Conservation (phyloP, 1,140 invertebrate species). For the Drosophila burlai region DNA sequence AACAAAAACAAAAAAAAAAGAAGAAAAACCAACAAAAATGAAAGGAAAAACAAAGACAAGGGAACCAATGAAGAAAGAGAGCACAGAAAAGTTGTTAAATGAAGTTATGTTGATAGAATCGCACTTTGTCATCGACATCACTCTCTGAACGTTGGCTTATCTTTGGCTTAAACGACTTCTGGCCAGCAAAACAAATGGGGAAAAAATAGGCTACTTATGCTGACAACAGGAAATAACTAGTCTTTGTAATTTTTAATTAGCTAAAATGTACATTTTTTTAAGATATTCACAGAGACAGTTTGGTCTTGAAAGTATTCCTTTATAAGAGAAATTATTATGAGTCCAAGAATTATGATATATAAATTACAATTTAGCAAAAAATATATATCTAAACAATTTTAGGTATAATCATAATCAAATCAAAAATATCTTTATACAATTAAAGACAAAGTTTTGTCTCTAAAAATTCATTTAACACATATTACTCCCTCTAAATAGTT, state of each 20-base stretch:
- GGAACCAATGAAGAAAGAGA: conserved; percentile 22
- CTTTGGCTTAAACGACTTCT: background rate
- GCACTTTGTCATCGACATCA: conserved; percentile 60
- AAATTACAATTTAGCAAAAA: too few species aligned
- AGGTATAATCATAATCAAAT: too few species aligned
- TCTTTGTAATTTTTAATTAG: background rate
- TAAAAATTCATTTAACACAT: too few species aligned
- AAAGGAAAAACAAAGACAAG: conserved; percentile 41
- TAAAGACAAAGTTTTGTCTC: background rate
- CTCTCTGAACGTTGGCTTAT: conserved; percentile 1
- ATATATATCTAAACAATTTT: too few species aligned
- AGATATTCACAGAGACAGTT: background rate
- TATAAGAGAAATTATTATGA: too few species aligned
- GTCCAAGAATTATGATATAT: too few species aligned
- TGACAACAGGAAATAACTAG: background rate
- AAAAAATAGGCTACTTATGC: background rate
- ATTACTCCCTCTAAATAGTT: background rate
- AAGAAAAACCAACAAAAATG: background rate
- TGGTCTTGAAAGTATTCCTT: background rate
- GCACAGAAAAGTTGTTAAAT: conserved; percentile 71
- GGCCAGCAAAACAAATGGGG: conserved; percentile 8
- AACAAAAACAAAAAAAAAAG: too few species aligned
- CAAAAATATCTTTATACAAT: background rate
- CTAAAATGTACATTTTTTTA: background rate
- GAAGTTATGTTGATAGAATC: conserved; percentile 83